phyloP scores from a whole-genome alignment of 2,888 invertebrate species.

The Meandrusa payeni region DNA sequence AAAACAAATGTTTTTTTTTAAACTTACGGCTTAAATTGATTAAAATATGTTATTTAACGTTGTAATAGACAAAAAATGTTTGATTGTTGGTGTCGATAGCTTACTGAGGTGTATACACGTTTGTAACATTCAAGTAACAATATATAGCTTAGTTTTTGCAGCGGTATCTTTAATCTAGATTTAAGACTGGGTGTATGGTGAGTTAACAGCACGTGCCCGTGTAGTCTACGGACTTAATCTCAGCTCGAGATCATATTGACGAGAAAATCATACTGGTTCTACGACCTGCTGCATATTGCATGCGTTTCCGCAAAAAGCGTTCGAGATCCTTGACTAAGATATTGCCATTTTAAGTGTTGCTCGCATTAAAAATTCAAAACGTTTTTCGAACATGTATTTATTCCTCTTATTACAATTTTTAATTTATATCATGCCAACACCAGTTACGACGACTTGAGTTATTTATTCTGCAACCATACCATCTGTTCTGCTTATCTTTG shows the following conservation, averaged over 20 bases:
- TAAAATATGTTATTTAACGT: too few relatives aligned
- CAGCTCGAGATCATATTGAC: slow-evolving; percentile 35
- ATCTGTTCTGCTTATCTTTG: slow-evolving; percentile 24
- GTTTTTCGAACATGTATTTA: slow-evolving; percentile 25
- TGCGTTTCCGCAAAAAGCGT: slow-evolving; percentile 34
- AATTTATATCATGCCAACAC: slow-evolving; percentile 28
- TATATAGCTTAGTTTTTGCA: too few relatives aligned
- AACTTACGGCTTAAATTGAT: too few relatives aligned
- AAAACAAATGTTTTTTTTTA: too few relatives aligned
- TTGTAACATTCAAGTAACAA: too few relatives aligned
- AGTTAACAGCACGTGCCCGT: slow-evolving; percentile 42
- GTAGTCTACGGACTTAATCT: slow-evolving; percentile 38
- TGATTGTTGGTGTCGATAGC: too few relatives aligned
- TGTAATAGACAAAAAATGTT: too few relatives aligned
- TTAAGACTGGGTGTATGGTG: slow-evolving; percentile 23
- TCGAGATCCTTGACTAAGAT: slow-evolving; percentile 36
- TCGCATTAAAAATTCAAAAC: slow-evolving; percentile 28
- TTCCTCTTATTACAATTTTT: slow-evolving; percentile 22
- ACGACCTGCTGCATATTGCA: slow-evolving; percentile 40
- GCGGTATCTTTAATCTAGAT: slow-evolving; percentile 21
- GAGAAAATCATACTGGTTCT: slow-evolving; percentile 41
- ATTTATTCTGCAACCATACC: slow-evolving; percentile 23
- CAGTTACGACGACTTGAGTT: slow-evolving; percentile 25
- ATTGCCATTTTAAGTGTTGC: slow-evolving; percentile 33
- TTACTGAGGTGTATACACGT: too few relatives aligned